Evolutionary conservation across 2,888 invertebrate species (phyloP), one percentile per base, ranked within the genome.

Genomic region (Noctua janthe): DNA sequence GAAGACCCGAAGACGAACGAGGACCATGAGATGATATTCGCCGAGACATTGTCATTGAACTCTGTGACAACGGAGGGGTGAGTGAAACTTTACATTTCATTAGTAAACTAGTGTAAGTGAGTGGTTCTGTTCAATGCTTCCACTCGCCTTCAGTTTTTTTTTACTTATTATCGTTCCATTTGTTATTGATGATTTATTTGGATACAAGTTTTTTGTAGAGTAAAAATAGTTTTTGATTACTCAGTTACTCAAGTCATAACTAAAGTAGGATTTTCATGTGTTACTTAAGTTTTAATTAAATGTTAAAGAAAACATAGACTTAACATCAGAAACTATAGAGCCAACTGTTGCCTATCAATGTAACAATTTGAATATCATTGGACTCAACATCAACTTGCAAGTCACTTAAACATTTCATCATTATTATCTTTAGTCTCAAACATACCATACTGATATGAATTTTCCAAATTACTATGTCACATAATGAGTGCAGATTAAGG

Each of bases 11-110:
- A 90, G 78, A 86, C 82, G 81, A 81, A 76, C 67, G 86, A 86
- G 82, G 93, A 94, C 81, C 93, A 92, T 87, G 96, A 97, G 94
- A 95, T 97, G 96, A 97, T 94, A 91, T 97, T 97, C 91, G 92
- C 97, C 80, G 97, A 97, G 76, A 93, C 96, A 79, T 91, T 97
- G 88, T 97, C 97, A 79, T 94, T 97, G 91, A 97, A 97, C 92
- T 97, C 97, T 76, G 97, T 97, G 82, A 96, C 97, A 81, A 96
- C 97, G 83, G 97, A 97, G 92, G 97, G 97, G 97, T 97, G 92
- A 97, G 97, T 96, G 79, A 83, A 81, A 76, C 59, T 72, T 80
- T 17, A 47, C 10, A 79, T 71, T 83, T 82, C 66, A 74, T 59
- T 23, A 71, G 69, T 29, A 23, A 10, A 78, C 47, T 64, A 88